Evolutionary conservation across 2,888 invertebrate genomes (phyloP), one percentile per base, ranked within the genome.

Genomic region (Thymelicus sylvestris): DNA sequence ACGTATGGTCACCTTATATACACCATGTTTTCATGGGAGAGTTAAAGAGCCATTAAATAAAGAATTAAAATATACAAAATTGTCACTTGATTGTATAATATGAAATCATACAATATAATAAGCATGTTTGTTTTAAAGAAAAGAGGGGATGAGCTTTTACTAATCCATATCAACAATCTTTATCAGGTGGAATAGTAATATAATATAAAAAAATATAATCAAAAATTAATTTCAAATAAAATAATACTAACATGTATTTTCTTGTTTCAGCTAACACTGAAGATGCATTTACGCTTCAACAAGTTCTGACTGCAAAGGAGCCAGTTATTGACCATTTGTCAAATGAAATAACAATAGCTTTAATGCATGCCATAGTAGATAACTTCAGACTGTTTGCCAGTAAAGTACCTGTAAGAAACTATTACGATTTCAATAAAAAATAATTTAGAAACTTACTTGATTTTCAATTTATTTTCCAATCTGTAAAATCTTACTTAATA

Each of bases 331-430:
- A 93, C 39, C 86, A 91, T 70, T 79, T 93, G 44, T 79, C 91
- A 44, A 90, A 91, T 79, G 93, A 93, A 85, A 87, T 93, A 55
- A 88, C 87, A 2, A 78, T 85, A 73, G 83, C 90, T 10, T 52
- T 92, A 67, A 92, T 93, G 91, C 89, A 91, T 76, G 73, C 84
- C 6, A 78, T 93, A n/a, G 80, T 93, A 1, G 92, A 93, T 67
- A 93, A 93, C 75, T 88, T 92, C 73, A 87, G 91, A 83, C 75
- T 88, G 61, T 93, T 93, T 76, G 83, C 88, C 3, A 82, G 79
- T 66, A 83, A 77, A 72, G 84, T 92, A 61, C 90, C 93, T 66
- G 86, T 90, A 15, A 90, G 83, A 76, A 80, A 89, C 73, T 93
- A 89, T 78, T 93, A 93, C 76, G 81, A 83, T 73, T 88, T 89